Evolutionary conservation across 1,140 invertebrate genomes (phyloP).

Genomic region (Camponotus vicinus): DNA sequence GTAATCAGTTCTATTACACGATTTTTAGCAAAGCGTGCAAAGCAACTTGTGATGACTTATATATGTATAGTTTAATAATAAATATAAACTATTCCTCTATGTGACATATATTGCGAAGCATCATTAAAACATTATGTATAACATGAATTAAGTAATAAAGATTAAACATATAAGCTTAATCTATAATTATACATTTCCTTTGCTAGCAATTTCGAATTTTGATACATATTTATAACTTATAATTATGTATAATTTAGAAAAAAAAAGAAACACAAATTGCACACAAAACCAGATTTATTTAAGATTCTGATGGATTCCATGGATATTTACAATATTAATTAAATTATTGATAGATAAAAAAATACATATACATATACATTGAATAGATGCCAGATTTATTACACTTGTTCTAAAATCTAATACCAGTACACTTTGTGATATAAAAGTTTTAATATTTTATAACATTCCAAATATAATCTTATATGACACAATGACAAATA

Average conservation of each 20-base stretch:
- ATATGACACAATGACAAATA: neutral
- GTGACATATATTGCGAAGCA: neutral
- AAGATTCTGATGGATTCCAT: constrained; percentile 1
- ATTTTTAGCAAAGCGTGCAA: constrained; percentile 52
- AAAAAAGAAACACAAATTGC: constrained; percentile 42
- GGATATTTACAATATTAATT: neutral
- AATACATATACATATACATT: neutral
- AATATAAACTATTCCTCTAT: neutral
- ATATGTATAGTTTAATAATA: constrained; percentile 3
- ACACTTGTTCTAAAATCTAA: neutral
- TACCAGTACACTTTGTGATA: constrained; percentile 1
- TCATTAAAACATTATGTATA: neutral
- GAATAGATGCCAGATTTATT: constrained; percentile 5
- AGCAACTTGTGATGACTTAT: constrained; percentile 22
- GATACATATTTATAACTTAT: neutral
- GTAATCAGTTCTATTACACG: constrained; percentile 27
- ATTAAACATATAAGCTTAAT: neutral
- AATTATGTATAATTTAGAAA: constrained; percentile 24
- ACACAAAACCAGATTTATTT: constrained; percentile 38
- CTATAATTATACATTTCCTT: no score
- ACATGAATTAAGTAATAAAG: constrained; percentile 1
- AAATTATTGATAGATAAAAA: neutral
- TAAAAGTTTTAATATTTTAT: neutral
- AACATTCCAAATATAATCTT: constrained; percentile 1
- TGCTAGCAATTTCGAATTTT: neutral